phyloP scores from a whole-genome alignment of 2,888 invertebrate genomes.

The Andrena marginata region DNA sequence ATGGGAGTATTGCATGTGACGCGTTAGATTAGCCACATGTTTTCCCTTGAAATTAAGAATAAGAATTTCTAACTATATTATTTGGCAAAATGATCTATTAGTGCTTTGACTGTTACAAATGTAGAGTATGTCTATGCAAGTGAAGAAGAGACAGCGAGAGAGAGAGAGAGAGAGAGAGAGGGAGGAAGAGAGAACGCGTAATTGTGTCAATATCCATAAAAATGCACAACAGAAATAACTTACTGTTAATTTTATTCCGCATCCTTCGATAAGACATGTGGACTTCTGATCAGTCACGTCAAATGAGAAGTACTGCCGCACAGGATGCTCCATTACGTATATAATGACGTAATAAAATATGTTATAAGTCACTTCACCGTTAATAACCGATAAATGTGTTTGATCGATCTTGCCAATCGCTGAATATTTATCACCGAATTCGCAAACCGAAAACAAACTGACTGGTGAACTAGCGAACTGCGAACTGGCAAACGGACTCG shows the following conservation, averaged over 20 bases:
- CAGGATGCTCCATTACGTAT: neutral
- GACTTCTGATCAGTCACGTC: neutral
- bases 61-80: neutral
- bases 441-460: neutral
- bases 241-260: neutral
- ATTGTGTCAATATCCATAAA: neutral
- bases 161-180: too few relatives aligned
- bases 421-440: neutral
- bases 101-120: too few relatives aligned
- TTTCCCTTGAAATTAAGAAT: neutral
- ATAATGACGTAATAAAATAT: too few relatives aligned
- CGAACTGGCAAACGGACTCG: neutral
- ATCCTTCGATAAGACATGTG: neutral
- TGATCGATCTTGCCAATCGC: neutral
- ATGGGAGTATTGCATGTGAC: neutral
- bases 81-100: neutral
- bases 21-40: neutral
- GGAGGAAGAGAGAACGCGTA: too few relatives aligned
- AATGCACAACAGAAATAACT: neutral
- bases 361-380: neutral
- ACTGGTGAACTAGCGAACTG: neutral
- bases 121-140: too few relatives aligned
- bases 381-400: neutral
- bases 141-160: too few relatives aligned
- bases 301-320: neutral